Evolutionary conservation across 2,888 invertebrate genomes (phyloP).

Genomic region (Baronia brevicornis): DNA sequence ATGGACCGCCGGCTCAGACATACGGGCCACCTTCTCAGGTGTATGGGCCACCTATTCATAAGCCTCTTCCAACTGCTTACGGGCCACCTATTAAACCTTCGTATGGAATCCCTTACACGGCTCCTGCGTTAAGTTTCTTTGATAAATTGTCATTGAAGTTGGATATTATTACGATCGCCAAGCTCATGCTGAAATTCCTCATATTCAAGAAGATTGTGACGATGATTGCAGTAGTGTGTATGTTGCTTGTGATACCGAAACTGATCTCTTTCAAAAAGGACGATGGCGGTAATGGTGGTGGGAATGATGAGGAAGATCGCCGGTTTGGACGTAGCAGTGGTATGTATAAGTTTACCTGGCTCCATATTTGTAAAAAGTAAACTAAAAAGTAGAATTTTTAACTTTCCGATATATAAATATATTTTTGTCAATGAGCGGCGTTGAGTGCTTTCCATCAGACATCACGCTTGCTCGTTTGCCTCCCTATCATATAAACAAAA

Average conservation of each 20-base stretch:
- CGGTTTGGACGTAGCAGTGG: slow-evolving; percentile 38
- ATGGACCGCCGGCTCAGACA: slow-evolving; percentile 51
- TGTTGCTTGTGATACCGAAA: slow-evolving; percentile 85
- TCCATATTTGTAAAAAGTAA: slow-evolving; percentile 7
- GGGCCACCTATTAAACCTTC: slow-evolving; percentile 62
- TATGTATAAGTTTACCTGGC: slow-evolving; percentile 30
- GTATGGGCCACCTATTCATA: slow-evolving; percentile 55
- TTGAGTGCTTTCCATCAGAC: too few relatives aligned
- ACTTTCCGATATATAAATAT: too few relatives aligned
- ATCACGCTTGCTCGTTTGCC: too few relatives aligned
- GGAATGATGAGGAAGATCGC: slow-evolving; percentile 51
- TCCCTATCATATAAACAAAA: too few relatives aligned
- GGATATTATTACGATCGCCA: slow-evolving; percentile 82
- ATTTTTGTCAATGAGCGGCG: too few relatives aligned
- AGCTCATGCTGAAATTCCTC: slow-evolving; percentile 83
- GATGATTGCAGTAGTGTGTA: slow-evolving; percentile 84
- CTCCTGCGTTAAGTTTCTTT: slow-evolving; percentile 71
- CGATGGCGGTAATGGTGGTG: slow-evolving; percentile 36
- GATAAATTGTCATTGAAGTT: slow-evolving; percentile 82
- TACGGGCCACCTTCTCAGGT: slow-evolving; percentile 59
- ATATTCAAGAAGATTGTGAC: slow-evolving; percentile 89
- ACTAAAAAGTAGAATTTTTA: too few relatives aligned
- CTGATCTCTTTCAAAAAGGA: slow-evolving; percentile 70
- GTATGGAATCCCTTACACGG: slow-evolving; percentile 75
- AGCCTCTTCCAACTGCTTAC: slow-evolving; percentile 47